These are phyloP conservation scores for Gallinago solitaria DNA, from an alignment of 2,797 vertebrate species.

Conservation along the genomic window DNA sequence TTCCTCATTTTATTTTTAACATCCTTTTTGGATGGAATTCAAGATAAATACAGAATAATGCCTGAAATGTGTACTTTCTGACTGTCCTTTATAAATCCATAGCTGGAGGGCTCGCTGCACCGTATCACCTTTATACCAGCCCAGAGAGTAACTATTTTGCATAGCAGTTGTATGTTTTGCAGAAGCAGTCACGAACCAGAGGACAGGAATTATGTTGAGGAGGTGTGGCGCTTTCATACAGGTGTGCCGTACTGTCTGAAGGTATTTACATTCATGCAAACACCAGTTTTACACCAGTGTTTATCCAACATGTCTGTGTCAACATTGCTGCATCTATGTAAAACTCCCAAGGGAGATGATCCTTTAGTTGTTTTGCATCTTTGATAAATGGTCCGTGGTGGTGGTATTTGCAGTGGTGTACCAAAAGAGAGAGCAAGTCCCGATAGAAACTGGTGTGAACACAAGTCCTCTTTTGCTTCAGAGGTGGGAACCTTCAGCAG, in stretches of 20 bases:
- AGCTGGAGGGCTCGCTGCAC: background rate
- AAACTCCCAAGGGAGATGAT: background rate
- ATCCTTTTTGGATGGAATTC: background rate
- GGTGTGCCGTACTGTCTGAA: background rate
- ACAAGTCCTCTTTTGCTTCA: background rate
- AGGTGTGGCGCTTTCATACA: background rate
- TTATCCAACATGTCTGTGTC: background rate
- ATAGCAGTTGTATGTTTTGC: background rate
- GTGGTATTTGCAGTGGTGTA: background rate
- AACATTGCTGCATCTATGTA: background rate
- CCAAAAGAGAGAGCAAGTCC: background rate
- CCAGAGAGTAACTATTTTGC: background rate
- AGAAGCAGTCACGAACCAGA: background rate
- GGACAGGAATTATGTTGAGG: background rate
- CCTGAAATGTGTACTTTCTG: background rate
- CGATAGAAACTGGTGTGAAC: background rate
- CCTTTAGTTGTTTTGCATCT: background rate
- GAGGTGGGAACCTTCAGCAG: background rate
- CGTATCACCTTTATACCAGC: background rate
- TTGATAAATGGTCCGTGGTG: background rate
- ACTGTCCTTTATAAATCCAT: background rate
- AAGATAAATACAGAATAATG: background rate
- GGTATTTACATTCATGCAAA: background rate
- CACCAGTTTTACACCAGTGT: background rate
- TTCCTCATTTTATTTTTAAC: constrained; percentile 1